Evolutionary conservation across 1,140 invertebrate genomes (phyloP).

Genomic region (Druon quercuslanigerum): DNA sequence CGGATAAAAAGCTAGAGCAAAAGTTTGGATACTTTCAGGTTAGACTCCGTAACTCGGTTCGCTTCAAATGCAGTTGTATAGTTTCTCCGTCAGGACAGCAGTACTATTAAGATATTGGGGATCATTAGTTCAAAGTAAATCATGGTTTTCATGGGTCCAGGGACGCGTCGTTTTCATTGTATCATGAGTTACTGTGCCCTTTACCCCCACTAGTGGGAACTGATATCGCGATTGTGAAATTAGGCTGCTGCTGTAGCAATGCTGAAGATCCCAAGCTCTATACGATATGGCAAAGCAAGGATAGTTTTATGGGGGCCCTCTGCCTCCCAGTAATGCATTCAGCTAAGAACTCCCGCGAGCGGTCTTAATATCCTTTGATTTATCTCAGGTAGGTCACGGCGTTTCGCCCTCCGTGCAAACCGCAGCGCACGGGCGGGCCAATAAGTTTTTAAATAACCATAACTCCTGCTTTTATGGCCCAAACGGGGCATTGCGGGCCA

Average conservation of each 20-base stretch:
- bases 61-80: too few relatives aligned
- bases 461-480: conserved; percentile 71
- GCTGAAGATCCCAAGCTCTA: conserved; percentile 52
- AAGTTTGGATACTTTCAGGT: too few relatives aligned
- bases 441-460: conserved; percentile 75
- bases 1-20: too few relatives aligned
- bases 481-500: conserved; percentile 62
- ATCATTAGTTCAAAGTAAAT: conserved; percentile 32
- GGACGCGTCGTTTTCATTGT: conserved; percentile 29
- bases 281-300: conserved; percentile 52
- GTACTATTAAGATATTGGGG: conserved; percentile 1
- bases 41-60: too few relatives aligned
- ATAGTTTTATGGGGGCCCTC: conserved; percentile 69
- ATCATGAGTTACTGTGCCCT: conserved; percentile 20
- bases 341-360: conserved; percentile 64
- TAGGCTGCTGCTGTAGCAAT: conserved; percentile 48
- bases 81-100: too few relatives aligned
- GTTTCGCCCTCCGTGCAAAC: conserved; percentile 63
- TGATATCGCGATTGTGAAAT: conserved; percentile 46
- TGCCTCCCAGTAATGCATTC: conserved; percentile 66
- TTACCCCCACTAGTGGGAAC: conserved; percentile 8
- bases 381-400: conserved; percentile 72
- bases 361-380: conserved; percentile 75
- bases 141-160: background rate
- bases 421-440: conserved; percentile 71